Evolutionary conservation across 2,888 invertebrate genomes (phyloP), one percentile per base, ranked within the genome.

Genomic region (Meandrusa payeni): DNA sequence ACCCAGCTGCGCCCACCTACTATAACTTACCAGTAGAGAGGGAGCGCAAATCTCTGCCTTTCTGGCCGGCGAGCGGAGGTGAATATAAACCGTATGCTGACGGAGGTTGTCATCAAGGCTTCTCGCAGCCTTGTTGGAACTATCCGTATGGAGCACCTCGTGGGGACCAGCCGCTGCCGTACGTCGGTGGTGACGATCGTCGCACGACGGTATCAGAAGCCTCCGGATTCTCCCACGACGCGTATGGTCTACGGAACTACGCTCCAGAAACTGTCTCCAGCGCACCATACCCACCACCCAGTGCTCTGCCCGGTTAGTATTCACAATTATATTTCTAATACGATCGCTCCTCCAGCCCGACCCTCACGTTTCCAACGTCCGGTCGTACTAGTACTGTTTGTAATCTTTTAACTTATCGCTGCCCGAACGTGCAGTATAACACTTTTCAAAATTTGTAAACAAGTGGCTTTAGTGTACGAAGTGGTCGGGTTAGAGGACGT

Each of bases 251-350:
- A 42, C 90, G 94, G 64, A 94, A 93, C 79, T 94, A 94, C 75
- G 91, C 89, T 39, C 91, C 92, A 1, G 93, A 93, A 73, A 90
- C 91, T 29, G 93, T 93, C 53, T 92, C 92, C 59, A 91, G 93
- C 61, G 93, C 92, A 46, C 93, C 94, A 26, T 94, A 94, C 65
- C 93, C 93, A 66, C 93, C 94, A 66, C 92, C 94, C 90, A 94
- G 94, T 91, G 91, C 90, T 69, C 58, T 87, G 49, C 87, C 87
- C 64, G 87, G 87, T 86, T 52, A 81, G 87, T 89, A 88, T 70
- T 67, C 51, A 36, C 42, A 34, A 48, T 40, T 46, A 26, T 11
- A 34, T 33, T 41, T 40, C 13, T 12, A 50, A 50, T 50, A 51
- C 56, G 50, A 55, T 61, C 41, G 29, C 52, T 52, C 55, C 59